Conservation (phyloP, 2,113 vertebrate genomes). For the Lethenteron camtschaticum region DNA sequence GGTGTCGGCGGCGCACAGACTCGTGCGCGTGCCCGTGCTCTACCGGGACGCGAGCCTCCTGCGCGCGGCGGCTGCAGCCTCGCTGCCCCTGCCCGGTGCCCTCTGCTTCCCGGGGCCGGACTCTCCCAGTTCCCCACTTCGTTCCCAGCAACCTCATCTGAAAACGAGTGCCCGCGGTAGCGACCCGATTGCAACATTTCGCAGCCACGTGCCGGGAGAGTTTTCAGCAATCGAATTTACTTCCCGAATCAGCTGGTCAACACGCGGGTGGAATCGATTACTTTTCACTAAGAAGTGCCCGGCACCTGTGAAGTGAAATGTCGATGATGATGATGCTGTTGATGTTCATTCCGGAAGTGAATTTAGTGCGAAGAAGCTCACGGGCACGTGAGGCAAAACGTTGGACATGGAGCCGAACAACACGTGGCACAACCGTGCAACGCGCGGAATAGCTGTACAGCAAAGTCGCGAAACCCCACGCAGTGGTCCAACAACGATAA, state of each 20-base stretch:
- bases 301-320: too few species aligned
- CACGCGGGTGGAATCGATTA: background rate
- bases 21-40: constrained; percentile 63
- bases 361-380: too few species aligned
- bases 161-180: background rate
- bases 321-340: too few species aligned
- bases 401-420: background rate
- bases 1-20: constrained; percentile 35
- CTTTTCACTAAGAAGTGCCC: background rate
- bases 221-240: background rate
- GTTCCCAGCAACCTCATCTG: constrained; percentile 1
- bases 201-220: background rate
- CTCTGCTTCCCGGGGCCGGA: constrained; percentile 1
- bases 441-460: background rate
- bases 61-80: background rate
- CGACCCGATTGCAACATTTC: background rate
- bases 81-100: background rate
- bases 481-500: background rate
- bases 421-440: background rate
- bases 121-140: constrained; percentile 1
- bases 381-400: background rate
- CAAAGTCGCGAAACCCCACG: background rate
- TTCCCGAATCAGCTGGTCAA: background rate
- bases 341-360: too few species aligned
- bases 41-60: constrained; percentile 37